These are phyloP conservation scores for Lutjanus argentimaculatus DNA, from an alignment of 2,797 vertebrate species.

Conservation along the genomic window DNA sequence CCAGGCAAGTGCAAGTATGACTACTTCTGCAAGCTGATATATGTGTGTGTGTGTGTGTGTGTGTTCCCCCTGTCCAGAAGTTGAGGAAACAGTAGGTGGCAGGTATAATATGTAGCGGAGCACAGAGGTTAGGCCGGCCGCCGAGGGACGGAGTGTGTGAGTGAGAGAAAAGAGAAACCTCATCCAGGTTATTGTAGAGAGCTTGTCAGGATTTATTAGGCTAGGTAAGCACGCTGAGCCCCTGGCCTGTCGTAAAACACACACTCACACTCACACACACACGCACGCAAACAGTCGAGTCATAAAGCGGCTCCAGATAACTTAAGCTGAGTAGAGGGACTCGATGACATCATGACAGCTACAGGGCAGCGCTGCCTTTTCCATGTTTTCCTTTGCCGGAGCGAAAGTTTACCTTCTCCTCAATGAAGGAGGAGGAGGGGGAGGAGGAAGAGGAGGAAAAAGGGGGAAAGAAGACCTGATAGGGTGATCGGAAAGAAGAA, in stretches of 20 bases:
- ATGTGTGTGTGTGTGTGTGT: constrained; percentile 45
- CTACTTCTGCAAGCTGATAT: constrained; percentile 15
- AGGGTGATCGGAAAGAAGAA: background rate
- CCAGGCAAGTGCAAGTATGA: constrained; percentile 13
- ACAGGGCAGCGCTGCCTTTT: constrained; percentile 65
- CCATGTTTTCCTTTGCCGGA: constrained; percentile 70
- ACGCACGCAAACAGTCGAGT: constrained; percentile 45
- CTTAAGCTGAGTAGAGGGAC: constrained; percentile 80
- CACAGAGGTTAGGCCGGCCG: constrained; percentile 58
- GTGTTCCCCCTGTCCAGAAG: constrained; percentile 53
- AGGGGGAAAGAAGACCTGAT: background rate
- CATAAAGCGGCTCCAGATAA: constrained; percentile 79
- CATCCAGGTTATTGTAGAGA: constrained; percentile 80
- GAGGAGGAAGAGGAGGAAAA: constrained; percentile 7
- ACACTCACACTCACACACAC: constrained; percentile 30
- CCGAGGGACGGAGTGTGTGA: constrained; percentile 51
- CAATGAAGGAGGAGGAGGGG: constrained; percentile 25
- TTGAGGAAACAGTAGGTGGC: constrained; percentile 78
- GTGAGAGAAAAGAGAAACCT: constrained; percentile 70
- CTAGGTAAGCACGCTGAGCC: constrained; percentile 65
- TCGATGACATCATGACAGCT: constrained; percentile 85
- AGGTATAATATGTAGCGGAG: constrained; percentile 74
- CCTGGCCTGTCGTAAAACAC: constrained; percentile 77
- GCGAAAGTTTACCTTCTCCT: constrained; percentile 62
- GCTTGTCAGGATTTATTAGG: constrained; percentile 83